Evolutionary conservation across 2,888 invertebrate species (phyloP).

Genomic region (Machimus atricapillus): DNA sequence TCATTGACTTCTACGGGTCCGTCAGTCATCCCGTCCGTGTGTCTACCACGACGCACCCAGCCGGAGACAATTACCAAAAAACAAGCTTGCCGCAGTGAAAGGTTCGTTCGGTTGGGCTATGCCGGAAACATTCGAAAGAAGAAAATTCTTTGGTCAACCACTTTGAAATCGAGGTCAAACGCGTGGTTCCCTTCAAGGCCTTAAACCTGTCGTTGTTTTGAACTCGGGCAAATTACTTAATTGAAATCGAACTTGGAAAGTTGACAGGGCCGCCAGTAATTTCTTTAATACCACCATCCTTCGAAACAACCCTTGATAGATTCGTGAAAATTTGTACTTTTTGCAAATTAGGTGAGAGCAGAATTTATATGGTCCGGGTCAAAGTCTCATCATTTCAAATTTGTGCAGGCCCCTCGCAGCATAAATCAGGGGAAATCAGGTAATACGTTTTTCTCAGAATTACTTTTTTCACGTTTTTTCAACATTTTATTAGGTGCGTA

Average conservation of each 20-base stretch:
- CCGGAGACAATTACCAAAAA: background rate
- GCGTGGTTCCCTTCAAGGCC: background rate
- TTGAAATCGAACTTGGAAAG: background rate
- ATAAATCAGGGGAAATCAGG: conserved; percentile 1
- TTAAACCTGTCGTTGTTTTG: background rate
- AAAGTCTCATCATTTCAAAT: background rate
- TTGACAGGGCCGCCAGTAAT: background rate
- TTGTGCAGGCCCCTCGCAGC: background rate
- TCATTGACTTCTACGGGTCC: conserved; percentile 5
- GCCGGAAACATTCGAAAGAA: background rate
- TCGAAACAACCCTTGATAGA: background rate
- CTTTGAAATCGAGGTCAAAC: background rate
- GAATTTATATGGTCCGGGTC: background rate
- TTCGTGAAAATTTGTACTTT: background rate
- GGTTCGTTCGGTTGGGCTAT: background rate
- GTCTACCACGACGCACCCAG: background rate
- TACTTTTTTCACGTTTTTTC: no score
- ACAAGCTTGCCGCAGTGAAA: background rate
- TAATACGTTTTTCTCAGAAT: no score
- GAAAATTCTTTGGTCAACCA: background rate
- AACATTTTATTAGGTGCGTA: no score
- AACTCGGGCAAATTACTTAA: background rate
- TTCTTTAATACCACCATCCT: background rate
- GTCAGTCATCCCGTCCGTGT: background rate
- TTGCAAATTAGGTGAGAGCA: background rate